Evolutionary conservation across 1,140 invertebrate genomes (phyloP), one percentile per base, ranked within the genome.

Genomic region (Tetragnatha versicolor): DNA sequence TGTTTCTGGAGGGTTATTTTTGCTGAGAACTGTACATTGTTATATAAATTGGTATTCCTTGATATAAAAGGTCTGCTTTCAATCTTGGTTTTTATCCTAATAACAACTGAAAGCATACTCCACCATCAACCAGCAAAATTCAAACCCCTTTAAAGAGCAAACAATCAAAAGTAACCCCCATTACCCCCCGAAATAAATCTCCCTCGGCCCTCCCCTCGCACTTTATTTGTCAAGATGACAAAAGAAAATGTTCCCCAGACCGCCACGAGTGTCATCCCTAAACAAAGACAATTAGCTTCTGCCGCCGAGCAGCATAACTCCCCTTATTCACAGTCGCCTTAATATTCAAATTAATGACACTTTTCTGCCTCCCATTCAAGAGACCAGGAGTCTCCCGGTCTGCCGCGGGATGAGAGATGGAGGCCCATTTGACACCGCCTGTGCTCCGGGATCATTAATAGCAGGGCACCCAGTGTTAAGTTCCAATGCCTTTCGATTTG

Each of bases 271-370:
- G 65, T 49, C 65, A 68, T 68, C 33, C 35, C 17, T 29, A 39
- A 68, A 68, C n/a, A 68, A 68, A 68, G 42, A 31, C 42, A 47
- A 68, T 49, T 51, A 49, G 22, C 42, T 20, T 45, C n/a, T 31
- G 27, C 45, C 33, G 29, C 65, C 37, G 65, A 49, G 42, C 45
- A 51, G 37, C 10, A 45, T 12, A 45, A 12, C 42, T 45, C n/a
- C 10, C 10, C 10, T 45, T 45, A 10, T 14, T n/a, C 31, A 22
- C 9, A 29, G 68, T 37, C 42, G 68, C 42, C 49, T 53, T 70
- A 39, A 55, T 70, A 70, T 70, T 70, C 49, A 70, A 70, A 70
- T 70, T 70, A 39, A 70, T 70, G 47, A n/a, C 22, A 70, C 33
- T 55, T 70, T 70, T 70, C 68, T 55, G 29, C 68, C 68, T 55